Evolutionary conservation across 2,888 invertebrate species (phyloP), one percentile per base, ranked within the genome.

Genomic region (Coecobrya sp.): DNA sequence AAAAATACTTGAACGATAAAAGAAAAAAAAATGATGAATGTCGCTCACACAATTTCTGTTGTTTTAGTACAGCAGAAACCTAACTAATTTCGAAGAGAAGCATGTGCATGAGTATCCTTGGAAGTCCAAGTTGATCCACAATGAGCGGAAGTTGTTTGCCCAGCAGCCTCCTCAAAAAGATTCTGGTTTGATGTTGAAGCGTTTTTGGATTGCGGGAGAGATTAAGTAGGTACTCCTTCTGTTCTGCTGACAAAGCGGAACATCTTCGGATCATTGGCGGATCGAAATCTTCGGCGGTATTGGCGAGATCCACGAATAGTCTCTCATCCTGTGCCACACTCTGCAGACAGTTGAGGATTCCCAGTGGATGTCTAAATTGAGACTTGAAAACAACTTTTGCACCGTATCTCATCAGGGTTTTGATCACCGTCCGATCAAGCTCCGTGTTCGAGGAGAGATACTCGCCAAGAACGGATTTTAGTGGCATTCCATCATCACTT

Each of bases 321-420:
- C 97, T 95, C 25, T 96, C 95, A 89, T 96, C 96, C 25, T 96
- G 95, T 1, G 96, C 95, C n/a, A 96, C 95, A 95, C 97, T 97
- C 94, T 97, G 97, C 13, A 98, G 96, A 42, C 97, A 97, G 95
- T 98, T 98, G 5, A 98, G 96, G 88, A 98, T 97, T 52, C 98
- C 98, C 95, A 97, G 97, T 0, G 98, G 98, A 95, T 98, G 98
- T 90, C 98, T 97, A 95, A 97, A 98, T 95, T 98, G 98, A 10
- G 98, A 98, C 96, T 98, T 98, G n/a, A 95, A 93, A 93, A 96
- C 95, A 93, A 97, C 97, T 95, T 97, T 97, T 5, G 98, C 98
- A 0, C 98, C 98, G 95, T 98, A 97, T 95, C 97, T 96, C 4
- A 98, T 96, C 93, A 98, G 96, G 89, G 97, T 95, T 8, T 97